phyloP scores from a whole-genome alignment of 2,888 invertebrate genomes.

The Pyrrhia umbra region DNA sequence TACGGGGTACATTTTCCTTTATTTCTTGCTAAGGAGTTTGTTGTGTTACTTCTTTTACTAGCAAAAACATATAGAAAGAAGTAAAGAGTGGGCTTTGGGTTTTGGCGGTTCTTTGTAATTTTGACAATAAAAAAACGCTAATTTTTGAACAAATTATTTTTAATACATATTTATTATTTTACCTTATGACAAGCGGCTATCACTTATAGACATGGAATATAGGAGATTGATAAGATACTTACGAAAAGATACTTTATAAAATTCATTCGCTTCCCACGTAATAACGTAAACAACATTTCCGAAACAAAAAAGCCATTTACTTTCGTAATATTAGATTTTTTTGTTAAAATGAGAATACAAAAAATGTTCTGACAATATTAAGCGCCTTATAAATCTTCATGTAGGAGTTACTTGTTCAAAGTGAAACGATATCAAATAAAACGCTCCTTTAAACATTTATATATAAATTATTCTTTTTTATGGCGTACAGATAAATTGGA shows the following conservation, averaged over 20 bases:
- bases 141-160: no score
- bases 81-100: no score
- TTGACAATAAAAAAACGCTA: no score
- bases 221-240: neutral
- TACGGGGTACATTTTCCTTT: neutral
- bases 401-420: slow-evolving; percentile 32
- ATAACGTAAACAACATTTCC: slow-evolving; percentile 9
- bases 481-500: slow-evolving; percentile 8
- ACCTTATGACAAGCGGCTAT: no score
- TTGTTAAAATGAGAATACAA: slow-evolving; percentile 30
- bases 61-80: neutral
- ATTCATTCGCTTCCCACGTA: slow-evolving; percentile 3
- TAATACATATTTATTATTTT: no score
- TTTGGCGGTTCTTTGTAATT: no score
- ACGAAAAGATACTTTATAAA: neutral
- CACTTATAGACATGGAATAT: neutral
- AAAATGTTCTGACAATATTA: slow-evolving; percentile 28
- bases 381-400: slow-evolving; percentile 32
- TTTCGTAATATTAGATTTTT: slow-evolving; percentile 27
- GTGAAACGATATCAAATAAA: slow-evolving; percentile 38
- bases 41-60: neutral
- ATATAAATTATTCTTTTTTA: slow-evolving; percentile 8
- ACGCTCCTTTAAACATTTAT: slow-evolving; percentile 25
- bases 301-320: slow-evolving; percentile 25
- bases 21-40: neutral